Evolutionary conservation across 2,113 vertebrate genomes (phyloP), one percentile per base, ranked within the genome.

Genomic region (Cinclus cinclus): DNA sequence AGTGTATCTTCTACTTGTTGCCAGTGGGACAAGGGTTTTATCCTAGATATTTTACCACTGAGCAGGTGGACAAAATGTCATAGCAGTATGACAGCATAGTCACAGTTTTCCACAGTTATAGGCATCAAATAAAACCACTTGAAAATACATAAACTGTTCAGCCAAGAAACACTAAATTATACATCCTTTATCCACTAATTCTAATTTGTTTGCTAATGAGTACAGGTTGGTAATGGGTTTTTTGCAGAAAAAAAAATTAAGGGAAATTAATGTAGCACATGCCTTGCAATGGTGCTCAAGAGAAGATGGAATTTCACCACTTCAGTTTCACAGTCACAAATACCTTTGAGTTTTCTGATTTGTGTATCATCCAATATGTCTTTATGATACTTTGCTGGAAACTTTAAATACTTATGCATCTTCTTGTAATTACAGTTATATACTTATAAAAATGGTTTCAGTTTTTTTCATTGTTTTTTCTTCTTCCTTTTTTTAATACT

Each of bases 391-490:
- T 68, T 64, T 41, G 4, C 7, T 53, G 23, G 19, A 78, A 85
- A 64, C 3, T 80, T 42, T 24, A 74, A 70, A 35, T 37, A 7
- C 4, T 65, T 75, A 37, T 21, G 3, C 6, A 52, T 50, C 39
- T 75, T 84, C 23, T 42, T 46, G 18, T 13, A 78, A 27, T 39
- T 23, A 39, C 63, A 82, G 5, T 55, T 46, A 46, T 28, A 13
- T 25, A n/a, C 6, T 12, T 33, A 3, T 17, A 27, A 74, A n/a
- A 53, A 46, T 44, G 21, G 9, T 78, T 53, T 35, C 7, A 4
- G 2, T 0, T 0, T 27, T 83, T 73, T 39, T 15, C 6, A 12
- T 46, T 6, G 0, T 9, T 33, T 58, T 31, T 1, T 47, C 2
- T 28, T 24, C 14, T 50, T 59, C 22, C 3, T 19, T 68, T 53